Conservation (phyloP, 2,888 invertebrate species). For the Pyralis farinalis region DNA sequence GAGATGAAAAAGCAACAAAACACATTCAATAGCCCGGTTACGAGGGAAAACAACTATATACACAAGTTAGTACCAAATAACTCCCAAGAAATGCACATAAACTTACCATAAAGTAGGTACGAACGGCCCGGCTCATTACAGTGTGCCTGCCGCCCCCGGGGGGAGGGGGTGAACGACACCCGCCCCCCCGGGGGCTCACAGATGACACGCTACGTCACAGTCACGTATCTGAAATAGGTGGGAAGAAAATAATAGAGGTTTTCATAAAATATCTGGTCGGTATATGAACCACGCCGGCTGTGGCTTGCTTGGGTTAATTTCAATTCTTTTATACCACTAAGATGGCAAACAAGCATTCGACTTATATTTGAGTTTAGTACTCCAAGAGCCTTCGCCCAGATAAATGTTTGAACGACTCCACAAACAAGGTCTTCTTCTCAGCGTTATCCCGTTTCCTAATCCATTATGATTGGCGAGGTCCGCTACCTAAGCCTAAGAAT, state of each 20-base stretch:
- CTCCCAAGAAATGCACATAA: slow-evolving; percentile 10
- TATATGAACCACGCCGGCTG: too few species aligned
- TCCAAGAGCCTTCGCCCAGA: too few species aligned
- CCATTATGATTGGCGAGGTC: too few species aligned
- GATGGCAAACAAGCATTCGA: too few species aligned
- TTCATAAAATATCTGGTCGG: background rate
- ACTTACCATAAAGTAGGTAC: slow-evolving; percentile 8
- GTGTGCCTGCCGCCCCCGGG: background rate
- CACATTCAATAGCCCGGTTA: slow-evolving; percentile 3
- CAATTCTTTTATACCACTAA: too few species aligned
- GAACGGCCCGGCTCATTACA: slow-evolving; percentile 6
- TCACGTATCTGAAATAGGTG: slow-evolving; percentile 7
- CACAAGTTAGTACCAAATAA: slow-evolving; percentile 5
- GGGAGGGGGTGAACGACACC: background rate
- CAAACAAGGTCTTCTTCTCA: too few species aligned
- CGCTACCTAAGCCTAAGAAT: too few species aligned
- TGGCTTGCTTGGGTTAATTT: too few species aligned
- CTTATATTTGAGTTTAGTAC: too few species aligned
- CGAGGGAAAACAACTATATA: slow-evolving; percentile 1
- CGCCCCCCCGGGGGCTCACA: background rate
- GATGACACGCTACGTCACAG: slow-evolving; percentile 7
- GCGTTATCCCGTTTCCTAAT: too few species aligned
- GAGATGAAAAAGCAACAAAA: slow-evolving; percentile 4
- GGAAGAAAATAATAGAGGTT: slow-evolving; percentile 9
- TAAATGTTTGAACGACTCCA: too few species aligned